Percentiles rank a stretch among this genome's conserved stretches.
phyloP scores from a whole-genome alignment of 2,113 vertebrate species.

The Recurvirostra avosetta region DNA sequence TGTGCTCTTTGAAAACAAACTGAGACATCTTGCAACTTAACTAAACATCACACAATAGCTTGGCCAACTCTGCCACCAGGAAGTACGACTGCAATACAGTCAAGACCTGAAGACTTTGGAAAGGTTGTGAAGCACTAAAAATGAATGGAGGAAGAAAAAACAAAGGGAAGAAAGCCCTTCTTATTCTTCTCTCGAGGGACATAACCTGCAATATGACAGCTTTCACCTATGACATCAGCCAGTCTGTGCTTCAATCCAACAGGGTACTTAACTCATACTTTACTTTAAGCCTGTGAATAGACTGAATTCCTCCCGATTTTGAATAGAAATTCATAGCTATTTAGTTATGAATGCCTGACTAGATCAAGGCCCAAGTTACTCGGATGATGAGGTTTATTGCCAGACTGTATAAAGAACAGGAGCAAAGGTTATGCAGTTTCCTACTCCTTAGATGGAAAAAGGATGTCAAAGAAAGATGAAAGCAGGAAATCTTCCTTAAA shows the following conservation, averaged over 20 bases:
- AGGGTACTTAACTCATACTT: not conserved
- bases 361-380: not conserved
- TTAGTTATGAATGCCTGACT: slow-evolving; percentile 2
- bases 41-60: not conserved
- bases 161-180: slow-evolving; percentile 10
- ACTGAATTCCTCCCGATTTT: not conserved
- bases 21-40: not conserved
- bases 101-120: not conserved
- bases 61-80: not conserved
- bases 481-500: not conserved
- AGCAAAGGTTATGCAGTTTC: not conserved
- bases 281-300: not conserved
- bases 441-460: not conserved
- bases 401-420: not conserved
- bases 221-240: not conserved
- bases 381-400: not conserved
- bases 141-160: not conserved
- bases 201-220: not conserved
- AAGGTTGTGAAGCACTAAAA: not conserved
- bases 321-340: not conserved
- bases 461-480: not conserved
- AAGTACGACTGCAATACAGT: not conserved
- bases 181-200: not conserved
- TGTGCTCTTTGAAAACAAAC: slow-evolving; percentile 14
- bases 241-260: not conserved